Evolutionary conservation across 1,140 invertebrate genomes (phyloP), one percentile per base, ranked within the genome.

Genomic region (Helicorthomorpha holstii): DNA sequence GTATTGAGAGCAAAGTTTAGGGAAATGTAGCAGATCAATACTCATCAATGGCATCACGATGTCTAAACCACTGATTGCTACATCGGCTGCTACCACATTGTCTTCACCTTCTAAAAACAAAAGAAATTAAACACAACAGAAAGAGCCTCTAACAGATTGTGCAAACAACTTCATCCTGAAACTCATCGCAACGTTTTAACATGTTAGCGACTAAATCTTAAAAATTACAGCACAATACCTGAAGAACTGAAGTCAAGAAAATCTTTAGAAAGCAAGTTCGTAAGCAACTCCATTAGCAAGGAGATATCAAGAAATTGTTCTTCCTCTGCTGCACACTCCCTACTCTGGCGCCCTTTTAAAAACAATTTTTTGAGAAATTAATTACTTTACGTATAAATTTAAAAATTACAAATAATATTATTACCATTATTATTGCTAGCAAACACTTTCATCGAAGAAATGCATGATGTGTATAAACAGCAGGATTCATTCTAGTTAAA

Each of bases 21-120:
- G 72, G 64, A 83, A 81, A 61, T 81, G 76, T 4, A 85, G 64
- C 22, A 86, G 62, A 60, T 85, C 79, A n/a, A 74, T 66, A 45
- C 73, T 81, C 75, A 86, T 82, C 47, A 86, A 64, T 22, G 83
- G 82, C 70, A 85, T 78, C 48, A 86, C 69, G 48, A 81, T 78
- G 60, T 75, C 76, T 0, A 86, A 66, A 24, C 82, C 82, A 64
- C 74, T 76, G 2, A 85, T 59, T 58, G 77, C 79, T 23, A 85
- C 78, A 62, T 81, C 75, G 1, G 72, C 73, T 2, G 75, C 73
- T 16, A 75, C 62, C n/a, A 62, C 52, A 22, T 62, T 59, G 22
- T 63, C 64, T 26, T 69, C 66, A 21, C 57, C 61, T 48, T 57
- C 26, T 44, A 41, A 3, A 52, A 19, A 50, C 7, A 45, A 10